Base-by-base conservation (phyloP, 1,140 invertebrate genomes). In the Trachelipus rathkii region DNA sequence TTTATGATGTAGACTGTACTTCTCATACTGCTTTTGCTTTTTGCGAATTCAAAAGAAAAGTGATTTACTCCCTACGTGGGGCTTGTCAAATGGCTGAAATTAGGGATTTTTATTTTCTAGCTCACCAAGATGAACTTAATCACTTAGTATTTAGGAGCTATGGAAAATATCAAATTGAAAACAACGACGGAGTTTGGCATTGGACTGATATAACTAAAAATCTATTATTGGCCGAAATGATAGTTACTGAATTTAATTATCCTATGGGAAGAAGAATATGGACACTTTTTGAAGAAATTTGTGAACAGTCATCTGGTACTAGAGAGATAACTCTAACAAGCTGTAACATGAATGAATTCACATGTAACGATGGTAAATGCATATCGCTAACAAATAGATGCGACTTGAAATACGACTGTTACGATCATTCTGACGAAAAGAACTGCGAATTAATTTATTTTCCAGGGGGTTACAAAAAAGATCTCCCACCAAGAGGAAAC, bases 401-500 rank as follows among this genome's bases (percentile, higher is more conserved):
- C 11, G 73, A 75, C 24, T 43, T 75, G 19, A 75, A 75, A 60
- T 75, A 75, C 45, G 73, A 79, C 66, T 79, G 78, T 46, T 19
- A 19, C 8, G 78, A 79, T 68, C 50, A 43, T 6, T 73, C 70
- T 11, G 78, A 79, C 44, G 78, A 79, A 50, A 43, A 46, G 11
- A 60, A 77, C 13, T 79, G 78, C 24, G 77, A 77, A 7, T 71
- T 74, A 19, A 67, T 78, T 15, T 46, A 44, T 13, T n/a, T 77
- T 5, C 76, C 76, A 8, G 10, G 7, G 10, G 71, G 75, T 24
- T 77, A 77, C 43, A 44, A 44, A 10, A 67, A 23, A 19, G 70
- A 77, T n/a, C 33, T 73, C 2, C 76, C 76, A 2, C 76, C 76
- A 10, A 19, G 53, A 21, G 66, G 73, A 21, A 50, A 11, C 4